These are phyloP conservation scores for Solea solea DNA, from an alignment of 2,113 vertebrate species.

Conservation along the genomic window DNA sequence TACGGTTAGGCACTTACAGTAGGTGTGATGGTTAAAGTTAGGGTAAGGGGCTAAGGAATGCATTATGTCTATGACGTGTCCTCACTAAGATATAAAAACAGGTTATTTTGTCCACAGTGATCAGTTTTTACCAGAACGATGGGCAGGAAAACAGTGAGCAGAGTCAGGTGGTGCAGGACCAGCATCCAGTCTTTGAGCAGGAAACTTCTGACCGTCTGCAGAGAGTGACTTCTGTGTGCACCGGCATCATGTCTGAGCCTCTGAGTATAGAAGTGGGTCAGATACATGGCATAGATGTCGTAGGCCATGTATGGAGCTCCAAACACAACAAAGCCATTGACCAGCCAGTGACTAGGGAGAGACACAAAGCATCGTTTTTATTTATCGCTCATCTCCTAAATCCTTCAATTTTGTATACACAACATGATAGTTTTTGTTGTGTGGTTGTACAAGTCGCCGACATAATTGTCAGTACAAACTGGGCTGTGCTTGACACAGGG, in stretches of 20 bases:
- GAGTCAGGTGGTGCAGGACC: constrained; percentile 85
- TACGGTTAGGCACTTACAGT: too few relatives aligned
- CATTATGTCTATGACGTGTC: too few relatives aligned
- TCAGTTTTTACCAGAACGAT: constrained; percentile 81
- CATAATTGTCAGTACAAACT: too few relatives aligned
- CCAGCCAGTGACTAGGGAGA: constrained; percentile 87
- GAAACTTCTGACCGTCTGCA: constrained; percentile 79
- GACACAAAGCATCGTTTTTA: not conserved
- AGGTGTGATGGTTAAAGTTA: too few relatives aligned
- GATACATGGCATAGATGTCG: constrained; percentile 89
- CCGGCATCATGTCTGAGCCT: constrained; percentile 38
- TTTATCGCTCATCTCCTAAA: too few relatives aligned
- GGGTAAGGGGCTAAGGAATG: too few relatives aligned
- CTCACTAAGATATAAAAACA: too few relatives aligned
- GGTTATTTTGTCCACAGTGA: not conserved
- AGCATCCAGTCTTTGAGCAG: constrained; percentile 85
- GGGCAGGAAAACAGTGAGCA: constrained; percentile 86
- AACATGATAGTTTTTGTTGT: too few relatives aligned
- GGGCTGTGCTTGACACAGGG: too few relatives aligned
- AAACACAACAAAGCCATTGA: constrained; percentile 82
- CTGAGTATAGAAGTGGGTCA: constrained; percentile 85
- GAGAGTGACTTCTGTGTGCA: constrained; percentile 61
- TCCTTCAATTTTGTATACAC: too few relatives aligned
- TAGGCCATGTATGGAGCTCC: constrained; percentile 88
- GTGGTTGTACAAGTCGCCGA: too few relatives aligned